Percentiles rank a stretch among this genome's conserved stretches.
Conservation (phyloP, 2,888 invertebrate genomes). For the Kryphioiulus occultus region DNA sequence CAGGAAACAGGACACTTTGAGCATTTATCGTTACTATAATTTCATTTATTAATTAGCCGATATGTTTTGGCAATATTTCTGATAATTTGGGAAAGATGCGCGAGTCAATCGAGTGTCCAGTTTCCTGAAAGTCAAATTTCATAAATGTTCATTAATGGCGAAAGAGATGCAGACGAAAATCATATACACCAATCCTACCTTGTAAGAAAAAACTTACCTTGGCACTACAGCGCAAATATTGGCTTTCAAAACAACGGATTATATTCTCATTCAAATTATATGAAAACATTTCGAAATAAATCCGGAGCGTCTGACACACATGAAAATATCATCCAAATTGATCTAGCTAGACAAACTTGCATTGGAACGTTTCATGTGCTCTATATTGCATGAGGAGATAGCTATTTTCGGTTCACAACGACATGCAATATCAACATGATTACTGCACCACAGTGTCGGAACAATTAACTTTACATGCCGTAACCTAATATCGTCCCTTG, state of each 20-base stretch:
- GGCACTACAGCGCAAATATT: not conserved
- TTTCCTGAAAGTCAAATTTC: not conserved
- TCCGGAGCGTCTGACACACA: not conserved
- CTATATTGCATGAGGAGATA: conserved; percentile 20
- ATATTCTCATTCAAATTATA: conserved; percentile 33
- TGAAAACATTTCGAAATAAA: not conserved
- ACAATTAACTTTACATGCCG: conserved; percentile 18
- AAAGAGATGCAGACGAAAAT: conserved; percentile 8
- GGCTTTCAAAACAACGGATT: not conserved
- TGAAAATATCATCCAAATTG: conserved; percentile 32
- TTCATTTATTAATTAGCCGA: not conserved
- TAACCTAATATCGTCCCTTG: not conserved
- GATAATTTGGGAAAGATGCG: too few species aligned
- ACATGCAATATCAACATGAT: conserved; percentile 40
- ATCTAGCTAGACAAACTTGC: conserved; percentile 39
- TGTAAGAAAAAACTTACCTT: not conserved
- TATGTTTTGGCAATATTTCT: not conserved
- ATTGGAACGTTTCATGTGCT: conserved; percentile 11
- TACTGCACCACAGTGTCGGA: conserved; percentile 20
- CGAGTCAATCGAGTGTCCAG: not conserved
- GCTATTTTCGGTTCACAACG: not conserved
- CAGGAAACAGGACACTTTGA: not conserved
- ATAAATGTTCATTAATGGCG: not conserved
- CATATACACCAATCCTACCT: conserved; percentile 29
- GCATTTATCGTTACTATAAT: not conserved